Base-by-base conservation (phyloP, 2,797 vertebrate species). In the Tragopan temminckii region DNA sequence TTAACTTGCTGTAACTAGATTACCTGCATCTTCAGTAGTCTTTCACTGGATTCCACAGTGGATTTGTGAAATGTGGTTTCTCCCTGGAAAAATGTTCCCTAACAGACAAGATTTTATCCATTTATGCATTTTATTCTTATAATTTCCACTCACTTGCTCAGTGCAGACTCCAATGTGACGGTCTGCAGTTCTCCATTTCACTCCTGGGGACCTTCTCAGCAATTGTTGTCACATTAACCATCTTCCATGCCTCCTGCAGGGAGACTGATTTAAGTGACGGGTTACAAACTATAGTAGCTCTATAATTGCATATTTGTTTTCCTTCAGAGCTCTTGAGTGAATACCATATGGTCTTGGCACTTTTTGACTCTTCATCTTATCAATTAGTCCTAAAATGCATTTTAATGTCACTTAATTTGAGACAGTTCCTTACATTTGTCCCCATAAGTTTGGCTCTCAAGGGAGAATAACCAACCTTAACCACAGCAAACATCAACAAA, bases 221-320 rank as follows among this genome's bases (percentile, higher is more conserved):
- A 61, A 91, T 23, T 88, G 74, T 17, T 91, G 90, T 88, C 93
- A 87, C 78, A 95, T 90, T 80, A 82, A 72, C 80, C 92, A 90
- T 40, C 90, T 94, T 66, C 86, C 86, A 77, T 55, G 78, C 81
- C 89, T 93, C 95, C 93, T 96, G 90, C 84, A 81, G 90, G 86
- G 95, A 94, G 23, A 52, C 75, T 94, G 92, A 96, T 94, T 94
- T 96, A 95, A 95, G 88, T 92, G 96, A 96, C 11, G 23, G 89
- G 90, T 93, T 93, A 94, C 86, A 95, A 79, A 89, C 78, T 66
- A 61, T 85, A 86, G 90, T 92, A 93, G 80, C 80, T 95, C 88
- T 66, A 82, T 96, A 94, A 96, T 80, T 93, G 95, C 88, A n/a
- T 96, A 96, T 95, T 94, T 95, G 93, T 95, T 95, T 96, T 96